A percentile compares a stretch with the other conserved stretches of the same genome.
Conservation (phyloP, 2,113 vertebrate genomes). For the Alouatta palliata region DNA sequence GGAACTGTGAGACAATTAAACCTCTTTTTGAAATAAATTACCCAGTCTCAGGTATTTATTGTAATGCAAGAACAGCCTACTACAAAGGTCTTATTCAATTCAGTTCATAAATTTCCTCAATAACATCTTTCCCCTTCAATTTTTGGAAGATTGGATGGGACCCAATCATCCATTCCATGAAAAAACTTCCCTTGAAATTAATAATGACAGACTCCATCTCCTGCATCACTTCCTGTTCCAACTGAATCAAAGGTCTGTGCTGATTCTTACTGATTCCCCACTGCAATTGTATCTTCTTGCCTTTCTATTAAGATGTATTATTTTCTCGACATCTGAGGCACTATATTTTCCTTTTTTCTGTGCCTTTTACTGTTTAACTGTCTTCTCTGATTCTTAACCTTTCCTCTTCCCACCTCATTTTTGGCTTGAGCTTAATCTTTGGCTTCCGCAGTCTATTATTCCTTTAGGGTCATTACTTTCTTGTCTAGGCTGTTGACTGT, state of each 20-base stretch:
- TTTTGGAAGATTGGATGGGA: neutral
- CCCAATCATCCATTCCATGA: neutral
- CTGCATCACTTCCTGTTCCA: neutral
- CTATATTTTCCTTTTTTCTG: neutral
- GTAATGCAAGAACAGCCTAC: too few species aligned
- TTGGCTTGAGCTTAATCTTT: neutral
- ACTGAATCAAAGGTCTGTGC: neutral
- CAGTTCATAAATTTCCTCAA: neutral
- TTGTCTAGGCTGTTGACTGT: neutral
- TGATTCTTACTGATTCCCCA: neutral
- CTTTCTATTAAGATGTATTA: neutral
- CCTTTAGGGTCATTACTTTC: neutral
- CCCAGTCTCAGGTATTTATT: too few species aligned
- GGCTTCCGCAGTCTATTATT: neutral
- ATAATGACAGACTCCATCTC: neutral
- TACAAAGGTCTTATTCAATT: neutral
- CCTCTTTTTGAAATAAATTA: too few species aligned
- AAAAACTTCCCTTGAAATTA: neutral
- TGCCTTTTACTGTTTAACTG: neutral
- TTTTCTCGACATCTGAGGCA: neutral
- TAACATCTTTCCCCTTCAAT: neutral
- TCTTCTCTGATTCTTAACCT: neutral
- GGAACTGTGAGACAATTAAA: too few species aligned
- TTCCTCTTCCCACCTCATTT: neutral
- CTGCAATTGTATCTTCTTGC: neutral